These are phyloP conservation scores for Xanthostigma xanthostigma DNA, from an alignment of 2,888 invertebrate species.

Conservation along the genomic window DNA sequence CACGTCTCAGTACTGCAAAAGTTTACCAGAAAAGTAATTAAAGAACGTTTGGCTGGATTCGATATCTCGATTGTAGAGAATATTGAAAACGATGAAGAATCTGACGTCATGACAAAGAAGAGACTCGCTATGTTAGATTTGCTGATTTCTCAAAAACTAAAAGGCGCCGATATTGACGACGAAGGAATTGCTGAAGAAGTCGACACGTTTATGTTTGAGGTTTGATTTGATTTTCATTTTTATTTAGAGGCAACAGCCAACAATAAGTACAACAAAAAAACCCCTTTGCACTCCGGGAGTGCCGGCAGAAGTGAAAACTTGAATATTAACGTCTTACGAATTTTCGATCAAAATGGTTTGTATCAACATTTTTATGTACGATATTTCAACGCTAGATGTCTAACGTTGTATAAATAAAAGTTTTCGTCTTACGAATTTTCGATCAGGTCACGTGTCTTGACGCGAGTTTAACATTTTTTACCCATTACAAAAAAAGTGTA, in stretches of 20 bases:
- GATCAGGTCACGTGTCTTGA: too few relatives aligned
- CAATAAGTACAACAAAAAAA: background rate
- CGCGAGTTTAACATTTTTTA: too few relatives aligned
- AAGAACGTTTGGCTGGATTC: background rate
- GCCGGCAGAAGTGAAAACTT: too few relatives aligned
- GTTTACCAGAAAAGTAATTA: background rate
- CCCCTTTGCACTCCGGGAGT: too few relatives aligned
- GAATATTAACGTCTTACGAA: too few relatives aligned
- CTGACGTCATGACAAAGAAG: background rate
- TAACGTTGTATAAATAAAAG: too few relatives aligned
- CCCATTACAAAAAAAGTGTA: too few relatives aligned
- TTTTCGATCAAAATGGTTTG: too few relatives aligned
- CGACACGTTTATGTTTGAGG: background rate
- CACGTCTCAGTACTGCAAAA: background rate
- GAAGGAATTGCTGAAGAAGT: background rate
- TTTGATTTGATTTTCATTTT: background rate
- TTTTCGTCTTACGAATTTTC: too few relatives aligned
- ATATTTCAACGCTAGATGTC: too few relatives aligned
- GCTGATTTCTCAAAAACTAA: background rate
- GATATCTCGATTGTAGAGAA: too few relatives aligned
- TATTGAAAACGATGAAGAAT: background rate
- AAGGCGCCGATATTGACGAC: background rate
- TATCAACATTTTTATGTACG: too few relatives aligned
- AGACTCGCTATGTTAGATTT: background rate
- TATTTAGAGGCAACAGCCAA: background rate